These are phyloP conservation scores for Hermaeophaga mercurialis DNA, from an alignment of 2,888 invertebrate species.

Conservation along the genomic window DNA sequence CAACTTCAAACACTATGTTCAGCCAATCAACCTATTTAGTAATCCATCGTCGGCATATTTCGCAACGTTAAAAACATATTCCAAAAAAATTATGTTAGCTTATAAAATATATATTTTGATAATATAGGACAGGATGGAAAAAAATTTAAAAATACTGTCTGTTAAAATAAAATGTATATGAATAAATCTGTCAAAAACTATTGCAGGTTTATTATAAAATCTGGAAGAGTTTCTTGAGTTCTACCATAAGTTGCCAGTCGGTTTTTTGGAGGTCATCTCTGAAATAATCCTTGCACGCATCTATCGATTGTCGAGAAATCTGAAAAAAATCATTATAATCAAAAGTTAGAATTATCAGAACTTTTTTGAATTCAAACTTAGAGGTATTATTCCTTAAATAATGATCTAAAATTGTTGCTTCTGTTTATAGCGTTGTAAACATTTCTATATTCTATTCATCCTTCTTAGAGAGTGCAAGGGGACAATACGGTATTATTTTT, in stretches of 20 bases:
- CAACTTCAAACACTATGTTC: conserved; percentile 21
- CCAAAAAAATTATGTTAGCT: conserved; percentile 7
- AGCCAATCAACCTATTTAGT: conserved; percentile 11
- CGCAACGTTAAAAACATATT: not conserved
- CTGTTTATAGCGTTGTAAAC: too few species aligned
- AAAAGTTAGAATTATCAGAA: too few species aligned
- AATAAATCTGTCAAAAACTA: conserved; percentile 50
- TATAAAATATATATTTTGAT: conserved; percentile 8
- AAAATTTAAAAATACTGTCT: conserved; percentile 23
- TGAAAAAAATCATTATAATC: conserved; percentile 61
- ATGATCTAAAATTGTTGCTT: too few species aligned
- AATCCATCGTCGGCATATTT: not conserved
- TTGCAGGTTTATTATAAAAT: conserved; percentile 69
- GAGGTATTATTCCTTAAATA: too few species aligned
- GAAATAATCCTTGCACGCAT: conserved; percentile 99
- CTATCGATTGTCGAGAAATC: conserved; percentile 97
- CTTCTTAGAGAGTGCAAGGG: too few species aligned
- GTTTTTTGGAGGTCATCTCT: conserved; percentile 94
- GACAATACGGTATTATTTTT: too few species aligned
- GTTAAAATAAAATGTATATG: conserved; percentile 13
- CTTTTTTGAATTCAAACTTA: too few species aligned
- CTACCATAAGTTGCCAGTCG: conserved; percentile 98
- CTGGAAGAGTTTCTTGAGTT: conserved; percentile 96
- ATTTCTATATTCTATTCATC: too few species aligned
- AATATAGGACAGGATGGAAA: not conserved